Evolutionary conservation across 2,797 vertebrate species (phyloP).

Genomic region (Poeciliopsis presidionis): DNA sequence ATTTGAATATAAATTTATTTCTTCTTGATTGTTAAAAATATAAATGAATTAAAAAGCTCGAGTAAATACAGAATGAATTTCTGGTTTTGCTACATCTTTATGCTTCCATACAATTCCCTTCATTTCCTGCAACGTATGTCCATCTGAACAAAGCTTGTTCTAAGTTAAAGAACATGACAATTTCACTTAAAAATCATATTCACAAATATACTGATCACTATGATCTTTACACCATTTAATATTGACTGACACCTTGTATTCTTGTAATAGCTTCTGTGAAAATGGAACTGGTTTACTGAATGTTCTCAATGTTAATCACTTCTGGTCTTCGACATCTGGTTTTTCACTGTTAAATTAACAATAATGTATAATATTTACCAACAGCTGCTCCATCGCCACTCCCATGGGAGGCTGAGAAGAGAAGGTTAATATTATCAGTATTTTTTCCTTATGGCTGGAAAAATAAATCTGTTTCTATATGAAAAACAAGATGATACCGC

Average conservation of each 20-base stretch:
- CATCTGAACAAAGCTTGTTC: slow-evolving; percentile 23
- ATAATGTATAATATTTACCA: slow-evolving; percentile 84
- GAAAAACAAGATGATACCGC: slow-evolving; percentile 56
- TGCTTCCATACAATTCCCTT: slow-evolving; percentile 11
- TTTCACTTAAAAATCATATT: slow-evolving; percentile 32
- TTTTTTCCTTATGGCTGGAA: slow-evolving; percentile 62
- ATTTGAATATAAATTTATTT: slow-evolving; percentile 62
- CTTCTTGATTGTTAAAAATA: slow-evolving; percentile 41
- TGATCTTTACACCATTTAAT: slow-evolving; percentile 61
- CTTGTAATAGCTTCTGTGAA: slow-evolving; percentile 57
- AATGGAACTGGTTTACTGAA: slow-evolving; percentile 79
- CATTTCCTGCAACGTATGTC: slow-evolving; percentile 30
- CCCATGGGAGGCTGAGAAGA: slow-evolving; percentile 41
- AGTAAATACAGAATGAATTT: slow-evolving; percentile 31
- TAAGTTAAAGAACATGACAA: slow-evolving; percentile 46
- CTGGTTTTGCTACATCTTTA: slow-evolving; percentile 16
- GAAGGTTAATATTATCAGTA: slow-evolving; percentile 56
- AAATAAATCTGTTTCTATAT: slow-evolving; percentile 28
- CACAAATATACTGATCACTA: slow-evolving; percentile 53
- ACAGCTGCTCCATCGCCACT: slow-evolving; percentile 75
- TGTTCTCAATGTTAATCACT: slow-evolving; percentile 82
- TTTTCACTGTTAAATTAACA: slow-evolving; percentile 78
- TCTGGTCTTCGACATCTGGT: slow-evolving; percentile 75
- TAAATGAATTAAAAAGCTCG: slow-evolving; percentile 51
- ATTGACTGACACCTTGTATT: slow-evolving; percentile 62